These are phyloP conservation scores for Amiota mariae DNA, from an alignment of 2,888 invertebrate species.

Conservation along the genomic window DNA sequence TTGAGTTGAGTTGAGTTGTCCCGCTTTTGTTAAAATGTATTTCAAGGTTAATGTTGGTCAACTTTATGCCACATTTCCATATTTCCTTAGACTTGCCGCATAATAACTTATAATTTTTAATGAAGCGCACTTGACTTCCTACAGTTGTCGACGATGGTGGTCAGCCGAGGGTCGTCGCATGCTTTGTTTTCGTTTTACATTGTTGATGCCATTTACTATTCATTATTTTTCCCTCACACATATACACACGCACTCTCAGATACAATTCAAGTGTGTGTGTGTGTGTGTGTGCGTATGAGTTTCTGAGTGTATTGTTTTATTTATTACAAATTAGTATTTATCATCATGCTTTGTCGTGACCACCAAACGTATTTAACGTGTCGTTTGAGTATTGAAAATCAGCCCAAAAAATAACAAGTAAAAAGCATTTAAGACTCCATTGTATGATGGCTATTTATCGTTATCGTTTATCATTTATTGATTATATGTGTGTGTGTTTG, in stretches of 20 bases:
- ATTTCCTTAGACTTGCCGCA: background rate
- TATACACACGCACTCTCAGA: too few species aligned
- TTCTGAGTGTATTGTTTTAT: too few species aligned
- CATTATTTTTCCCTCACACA: too few species aligned
- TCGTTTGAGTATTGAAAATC: background rate
- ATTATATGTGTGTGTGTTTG: background rate
- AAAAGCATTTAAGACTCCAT: background rate
- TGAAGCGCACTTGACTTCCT: conserved; percentile 11
- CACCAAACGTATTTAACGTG: background rate
- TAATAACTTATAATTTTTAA: conserved; percentile 4
- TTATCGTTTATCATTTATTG: conserved; percentile 2
- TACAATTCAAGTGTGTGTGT: too few species aligned
- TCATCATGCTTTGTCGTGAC: background rate
- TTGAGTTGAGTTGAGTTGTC: background rate
- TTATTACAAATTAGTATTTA: too few species aligned
- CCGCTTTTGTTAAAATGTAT: background rate
- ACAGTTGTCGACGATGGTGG: too few species aligned
- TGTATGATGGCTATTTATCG: background rate
- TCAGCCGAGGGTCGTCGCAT: too few species aligned
- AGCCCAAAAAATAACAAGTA: background rate
- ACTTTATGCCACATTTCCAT: background rate
- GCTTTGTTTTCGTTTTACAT: too few species aligned
- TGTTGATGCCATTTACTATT: too few species aligned
- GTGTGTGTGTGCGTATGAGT: too few species aligned
- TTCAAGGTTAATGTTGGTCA: conserved; percentile 8